phyloP scores from a whole-genome alignment of 1,140 invertebrate genomes.

The Hyles vespertilio region DNA sequence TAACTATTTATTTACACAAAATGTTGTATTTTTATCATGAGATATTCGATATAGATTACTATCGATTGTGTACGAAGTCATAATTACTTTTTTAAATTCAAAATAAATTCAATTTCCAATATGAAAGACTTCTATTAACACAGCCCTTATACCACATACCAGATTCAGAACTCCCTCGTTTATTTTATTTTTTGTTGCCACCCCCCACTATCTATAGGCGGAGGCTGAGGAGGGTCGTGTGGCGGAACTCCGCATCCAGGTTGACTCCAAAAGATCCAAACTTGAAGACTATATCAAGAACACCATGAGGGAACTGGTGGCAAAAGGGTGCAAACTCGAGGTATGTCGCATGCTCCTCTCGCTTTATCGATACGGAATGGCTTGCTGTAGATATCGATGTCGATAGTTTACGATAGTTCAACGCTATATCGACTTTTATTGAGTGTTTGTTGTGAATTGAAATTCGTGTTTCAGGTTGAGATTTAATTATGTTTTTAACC shows the following conservation, averaged over 20 bases:
- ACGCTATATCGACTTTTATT: neutral
- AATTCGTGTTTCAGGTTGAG: too few species aligned
- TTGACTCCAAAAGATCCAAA: slow-evolving; percentile 74
- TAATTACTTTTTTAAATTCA: too few species aligned
- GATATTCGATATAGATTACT: too few species aligned
- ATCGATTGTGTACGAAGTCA: too few species aligned
- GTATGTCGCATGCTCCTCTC: slow-evolving; percentile 33
- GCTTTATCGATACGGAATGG: too few species aligned
- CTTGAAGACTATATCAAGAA: slow-evolving; percentile 72
- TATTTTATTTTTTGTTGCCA: slow-evolving; percentile 46
- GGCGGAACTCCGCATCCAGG: slow-evolving; percentile 68
- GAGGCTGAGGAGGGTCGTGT: slow-evolving; percentile 77
- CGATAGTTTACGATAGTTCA: too few species aligned
- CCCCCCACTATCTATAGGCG: slow-evolving; percentile 61
- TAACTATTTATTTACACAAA: too few species aligned
- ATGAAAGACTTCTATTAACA: too few species aligned
- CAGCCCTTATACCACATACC: neutral
- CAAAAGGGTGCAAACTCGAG: slow-evolving; percentile 66
- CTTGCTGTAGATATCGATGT: too few species aligned
- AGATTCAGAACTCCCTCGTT: slow-evolving; percentile 45
- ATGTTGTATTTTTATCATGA: too few species aligned
- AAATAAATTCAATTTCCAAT: too few species aligned
- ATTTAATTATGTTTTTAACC: too few species aligned
- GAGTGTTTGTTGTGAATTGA: neutral
- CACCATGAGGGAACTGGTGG: slow-evolving; percentile 71